A percentile compares a stretch with the other conserved stretches of the same genome.
These are phyloP conservation scores for Lepidothrix coronata DNA, from an alignment of 2,113 vertebrate genomes.

Conservation along the genomic window DNA sequence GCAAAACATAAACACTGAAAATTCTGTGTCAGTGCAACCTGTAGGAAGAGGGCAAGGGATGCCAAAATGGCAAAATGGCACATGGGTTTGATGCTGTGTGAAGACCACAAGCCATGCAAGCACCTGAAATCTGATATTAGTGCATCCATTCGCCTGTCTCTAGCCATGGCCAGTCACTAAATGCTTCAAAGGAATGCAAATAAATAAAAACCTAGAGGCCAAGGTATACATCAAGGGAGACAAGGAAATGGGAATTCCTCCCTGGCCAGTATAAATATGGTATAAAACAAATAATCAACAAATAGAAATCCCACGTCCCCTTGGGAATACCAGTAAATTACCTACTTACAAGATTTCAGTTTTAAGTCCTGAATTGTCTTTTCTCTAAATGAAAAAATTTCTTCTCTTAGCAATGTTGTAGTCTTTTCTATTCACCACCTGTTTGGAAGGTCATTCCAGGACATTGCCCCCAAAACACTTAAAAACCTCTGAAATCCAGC, in stretches of 20 bases:
- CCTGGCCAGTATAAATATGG: neutral
- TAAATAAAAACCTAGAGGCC: neutral
- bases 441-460: neutral
- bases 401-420: neutral
- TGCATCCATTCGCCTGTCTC: neutral
- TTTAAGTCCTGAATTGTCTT: neutral
- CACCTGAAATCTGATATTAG: neutral
- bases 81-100: neutral
- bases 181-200: constrained; percentile 19
- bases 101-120: neutral
- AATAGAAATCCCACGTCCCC: neutral
- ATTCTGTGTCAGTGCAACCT: neutral
- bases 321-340: neutral
- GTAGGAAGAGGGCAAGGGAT: neutral
- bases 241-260: constrained; percentile 23
- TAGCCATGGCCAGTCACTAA: neutral
- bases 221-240: neutral
- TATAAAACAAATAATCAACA: constrained; percentile 23
- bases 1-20: neutral
- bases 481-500: neutral
- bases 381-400: neutral
- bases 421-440: neutral
- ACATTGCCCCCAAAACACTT: neutral
- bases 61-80: neutral
- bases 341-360: neutral